These are phyloP conservation scores for Pedetes capensis DNA, from an alignment of 2,113 vertebrate species.

Conservation along the genomic window DNA sequence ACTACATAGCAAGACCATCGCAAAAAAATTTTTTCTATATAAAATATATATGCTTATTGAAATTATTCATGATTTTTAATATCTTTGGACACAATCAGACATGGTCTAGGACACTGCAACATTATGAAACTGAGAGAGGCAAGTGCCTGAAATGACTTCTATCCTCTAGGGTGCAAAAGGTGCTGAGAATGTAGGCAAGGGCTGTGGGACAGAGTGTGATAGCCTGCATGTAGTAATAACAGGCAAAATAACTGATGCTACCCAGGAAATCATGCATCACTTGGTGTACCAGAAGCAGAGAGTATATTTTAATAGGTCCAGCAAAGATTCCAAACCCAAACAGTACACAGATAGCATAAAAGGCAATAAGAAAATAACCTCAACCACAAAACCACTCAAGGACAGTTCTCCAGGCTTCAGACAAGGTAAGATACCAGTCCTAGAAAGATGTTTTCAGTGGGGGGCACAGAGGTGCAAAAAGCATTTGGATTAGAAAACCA, in stretches of 20 bases:
- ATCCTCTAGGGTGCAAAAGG: background rate
- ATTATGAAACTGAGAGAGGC: constrained; percentile 15
- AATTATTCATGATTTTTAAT: background rate
- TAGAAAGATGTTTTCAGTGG: background rate
- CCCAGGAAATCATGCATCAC: background rate
- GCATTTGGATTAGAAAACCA: background rate
- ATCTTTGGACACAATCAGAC: background rate
- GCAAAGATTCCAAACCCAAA: background rate
- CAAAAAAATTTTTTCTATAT: background rate
- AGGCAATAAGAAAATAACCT: background rate
- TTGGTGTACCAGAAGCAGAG: background rate
- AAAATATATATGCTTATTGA: background rate
- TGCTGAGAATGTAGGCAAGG: background rate
- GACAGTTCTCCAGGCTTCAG: background rate
- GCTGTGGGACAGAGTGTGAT: background rate
- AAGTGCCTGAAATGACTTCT: background rate
- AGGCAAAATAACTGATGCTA: background rate
- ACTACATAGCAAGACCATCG: too few relatives aligned
- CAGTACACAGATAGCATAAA: background rate
- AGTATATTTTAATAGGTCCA: background rate
- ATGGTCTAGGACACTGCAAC: background rate
- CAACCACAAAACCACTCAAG: background rate
- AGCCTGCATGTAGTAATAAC: background rate
- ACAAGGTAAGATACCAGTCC: background rate
- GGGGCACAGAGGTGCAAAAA: background rate